These are phyloP conservation scores for Crossoptilon crossoptilon DNA, from an alignment of 2,797 vertebrate genomes.

Conservation along the genomic window DNA sequence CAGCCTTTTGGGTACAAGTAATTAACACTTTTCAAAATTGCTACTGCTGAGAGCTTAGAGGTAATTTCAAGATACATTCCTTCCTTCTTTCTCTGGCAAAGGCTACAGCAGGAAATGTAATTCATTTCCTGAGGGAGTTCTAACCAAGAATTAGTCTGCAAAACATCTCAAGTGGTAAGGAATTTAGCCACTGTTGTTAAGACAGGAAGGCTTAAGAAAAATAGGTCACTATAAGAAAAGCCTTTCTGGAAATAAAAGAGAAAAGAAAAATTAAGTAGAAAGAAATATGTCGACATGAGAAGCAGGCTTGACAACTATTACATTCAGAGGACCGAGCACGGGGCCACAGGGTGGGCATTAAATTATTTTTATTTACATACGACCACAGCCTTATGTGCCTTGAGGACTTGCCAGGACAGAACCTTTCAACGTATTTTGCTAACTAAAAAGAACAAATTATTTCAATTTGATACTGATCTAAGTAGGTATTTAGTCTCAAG, in stretches of 20 bases:
- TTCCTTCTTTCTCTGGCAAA: neutral
- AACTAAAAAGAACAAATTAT: neutral
- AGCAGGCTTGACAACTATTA: neutral
- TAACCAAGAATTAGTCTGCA: conserved; percentile 13
- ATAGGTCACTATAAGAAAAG: neutral
- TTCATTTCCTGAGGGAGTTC: neutral
- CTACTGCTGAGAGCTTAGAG: neutral
- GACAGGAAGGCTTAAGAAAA: conserved; percentile 20
- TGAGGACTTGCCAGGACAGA: neutral
- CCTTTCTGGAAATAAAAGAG: neutral
- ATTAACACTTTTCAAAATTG: neutral
- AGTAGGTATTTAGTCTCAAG: neutral
- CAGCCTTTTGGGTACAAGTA: neutral
- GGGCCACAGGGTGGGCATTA: neutral
- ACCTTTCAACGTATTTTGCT: neutral
- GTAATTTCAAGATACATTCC: conserved; percentile 30
- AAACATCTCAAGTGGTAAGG: neutral
- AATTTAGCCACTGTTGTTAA: neutral
- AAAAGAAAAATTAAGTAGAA: neutral
- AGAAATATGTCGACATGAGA: neutral
- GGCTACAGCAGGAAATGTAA: neutral
- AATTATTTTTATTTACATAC: neutral
- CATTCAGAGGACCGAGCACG: neutral
- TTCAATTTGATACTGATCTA: neutral
- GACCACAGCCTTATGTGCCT: neutral